Percentiles rank a stretch among this genome's conserved stretches.
These are phyloP conservation scores for Periplaneta americana DNA, from an alignment of 1,140 invertebrate genomes.

Conservation along the genomic window DNA sequence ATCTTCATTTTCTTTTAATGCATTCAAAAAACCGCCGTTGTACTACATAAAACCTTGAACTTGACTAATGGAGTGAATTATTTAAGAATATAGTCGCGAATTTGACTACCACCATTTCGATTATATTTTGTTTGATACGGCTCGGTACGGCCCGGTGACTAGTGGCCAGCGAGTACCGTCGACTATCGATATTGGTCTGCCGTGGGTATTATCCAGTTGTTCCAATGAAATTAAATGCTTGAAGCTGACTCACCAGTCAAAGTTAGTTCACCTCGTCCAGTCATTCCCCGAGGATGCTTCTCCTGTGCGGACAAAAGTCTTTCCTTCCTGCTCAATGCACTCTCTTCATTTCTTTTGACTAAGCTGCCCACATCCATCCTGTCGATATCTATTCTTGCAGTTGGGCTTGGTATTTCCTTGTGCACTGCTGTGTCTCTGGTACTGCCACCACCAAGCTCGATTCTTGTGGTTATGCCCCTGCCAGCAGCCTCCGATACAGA, in stretches of 20 bases:
- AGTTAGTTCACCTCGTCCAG: conserved; percentile 37
- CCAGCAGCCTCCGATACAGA: background rate
- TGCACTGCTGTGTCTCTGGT: background rate
- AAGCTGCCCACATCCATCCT: conserved; percentile 35
- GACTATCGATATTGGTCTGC: too few relatives aligned
- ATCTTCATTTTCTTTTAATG: too few relatives aligned
- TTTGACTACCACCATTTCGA: too few relatives aligned
- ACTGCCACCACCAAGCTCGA: background rate
- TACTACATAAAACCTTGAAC: too few relatives aligned
- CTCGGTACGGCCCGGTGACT: too few relatives aligned
- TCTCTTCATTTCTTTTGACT: conserved; percentile 31
- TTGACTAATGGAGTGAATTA: too few relatives aligned
- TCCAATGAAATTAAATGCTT: too few relatives aligned
- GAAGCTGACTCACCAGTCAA: conserved; percentile 33
- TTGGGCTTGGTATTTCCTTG: conserved; percentile 39
- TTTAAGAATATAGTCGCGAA: too few relatives aligned
- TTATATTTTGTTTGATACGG: too few relatives aligned
- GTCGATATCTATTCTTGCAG: conserved; percentile 45
- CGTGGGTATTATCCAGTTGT: too few relatives aligned
- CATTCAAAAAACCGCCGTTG: too few relatives aligned
- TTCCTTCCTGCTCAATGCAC: conserved; percentile 24
- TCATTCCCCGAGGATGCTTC: conserved; percentile 31
- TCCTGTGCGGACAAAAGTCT: conserved; percentile 31
- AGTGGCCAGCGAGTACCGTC: too few relatives aligned
- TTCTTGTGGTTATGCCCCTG: background rate